These are phyloP conservation scores for Speoplatyrhinus poulsoni DNA, from an alignment of 2,113 vertebrate genomes.

Conservation along the genomic window DNA sequence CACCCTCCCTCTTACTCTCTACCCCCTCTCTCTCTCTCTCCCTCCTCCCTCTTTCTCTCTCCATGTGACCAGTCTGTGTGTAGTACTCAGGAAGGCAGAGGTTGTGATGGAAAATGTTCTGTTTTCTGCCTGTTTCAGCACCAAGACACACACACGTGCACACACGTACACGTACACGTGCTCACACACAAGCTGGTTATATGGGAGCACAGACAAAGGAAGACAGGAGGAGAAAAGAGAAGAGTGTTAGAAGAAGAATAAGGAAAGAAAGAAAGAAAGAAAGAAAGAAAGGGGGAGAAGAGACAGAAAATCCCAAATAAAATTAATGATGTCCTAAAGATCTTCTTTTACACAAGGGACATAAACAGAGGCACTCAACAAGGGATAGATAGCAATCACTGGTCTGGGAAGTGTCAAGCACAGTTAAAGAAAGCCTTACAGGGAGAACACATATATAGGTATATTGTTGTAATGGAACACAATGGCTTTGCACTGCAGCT, in stretches of 20 bases:
- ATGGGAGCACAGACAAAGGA: neutral
- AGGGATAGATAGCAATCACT: no score
- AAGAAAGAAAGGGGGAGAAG: neutral
- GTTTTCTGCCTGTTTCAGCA: conserved; percentile 54
- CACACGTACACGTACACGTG: neutral
- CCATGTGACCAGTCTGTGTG: no score
- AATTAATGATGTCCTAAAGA: no score
- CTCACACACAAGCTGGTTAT: neutral
- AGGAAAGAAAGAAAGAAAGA: neutral
- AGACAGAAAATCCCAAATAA: no score
- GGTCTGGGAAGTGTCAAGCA: no score
- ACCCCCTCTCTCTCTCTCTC: neutral
- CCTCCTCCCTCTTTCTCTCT: neutral
- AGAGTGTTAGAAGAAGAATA: neutral
- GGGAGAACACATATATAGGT: no score
- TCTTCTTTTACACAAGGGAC: no score
- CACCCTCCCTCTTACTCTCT: neutral
- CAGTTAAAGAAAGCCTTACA: no score
- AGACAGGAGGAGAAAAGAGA: neutral
- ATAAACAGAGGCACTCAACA: no score
- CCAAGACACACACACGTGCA: conserved; percentile 10
- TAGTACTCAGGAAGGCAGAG: neutral
- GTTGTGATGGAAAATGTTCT: conserved; percentile 30
- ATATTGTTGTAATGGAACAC: no score
- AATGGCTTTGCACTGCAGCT: no score